phyloP scores from a whole-genome alignment of 1,140 invertebrate species.

The Cephus cinctus region DNA sequence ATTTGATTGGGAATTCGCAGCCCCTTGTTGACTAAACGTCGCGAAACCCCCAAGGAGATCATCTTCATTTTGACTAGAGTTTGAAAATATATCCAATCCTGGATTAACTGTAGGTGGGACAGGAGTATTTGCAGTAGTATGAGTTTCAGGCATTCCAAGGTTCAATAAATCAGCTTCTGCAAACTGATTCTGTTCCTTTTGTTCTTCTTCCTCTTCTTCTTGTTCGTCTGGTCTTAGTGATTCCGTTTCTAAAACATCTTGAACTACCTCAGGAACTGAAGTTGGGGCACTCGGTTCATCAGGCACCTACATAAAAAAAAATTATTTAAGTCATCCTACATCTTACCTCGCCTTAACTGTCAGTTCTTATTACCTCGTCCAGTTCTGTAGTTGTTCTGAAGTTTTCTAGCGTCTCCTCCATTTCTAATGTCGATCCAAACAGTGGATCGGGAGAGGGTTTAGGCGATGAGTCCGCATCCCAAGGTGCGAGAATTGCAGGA shows the following conservation, averaged over 20 bases:
- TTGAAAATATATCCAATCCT: constrained; percentile 44
- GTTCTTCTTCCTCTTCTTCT: constrained; percentile 15
- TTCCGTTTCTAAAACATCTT: too few relatives aligned
- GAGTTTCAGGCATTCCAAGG: constrained; percentile 37
- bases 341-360: too few relatives aligned
- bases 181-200: constrained; percentile 14
- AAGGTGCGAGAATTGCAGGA: constrained; percentile 66
- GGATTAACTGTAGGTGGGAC: constrained; percentile 21
- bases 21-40: constrained; percentile 32
- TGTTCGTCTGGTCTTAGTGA: constrained; percentile 6
- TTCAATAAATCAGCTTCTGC: constrained; percentile 54
- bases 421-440: constrained; percentile 80
- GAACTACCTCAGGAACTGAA: constrained; percentile 6
- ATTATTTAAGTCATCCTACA: too few relatives aligned
- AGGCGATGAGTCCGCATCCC: constrained; percentile 62
- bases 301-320: too few relatives aligned
- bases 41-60: constrained; percentile 66
- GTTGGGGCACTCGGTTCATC: neutral
- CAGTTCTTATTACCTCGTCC: constrained; percentile 30
- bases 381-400: constrained; percentile 56
- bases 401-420: constrained; percentile 79
- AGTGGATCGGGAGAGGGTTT: constrained; percentile 61
- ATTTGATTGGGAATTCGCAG: constrained; percentile 24
- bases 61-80: constrained; percentile 35
- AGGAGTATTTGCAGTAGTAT: constrained; percentile 17